Conservation (phyloP, 2,888 invertebrate genomes). For the Iphiclides podalirius region DNA sequence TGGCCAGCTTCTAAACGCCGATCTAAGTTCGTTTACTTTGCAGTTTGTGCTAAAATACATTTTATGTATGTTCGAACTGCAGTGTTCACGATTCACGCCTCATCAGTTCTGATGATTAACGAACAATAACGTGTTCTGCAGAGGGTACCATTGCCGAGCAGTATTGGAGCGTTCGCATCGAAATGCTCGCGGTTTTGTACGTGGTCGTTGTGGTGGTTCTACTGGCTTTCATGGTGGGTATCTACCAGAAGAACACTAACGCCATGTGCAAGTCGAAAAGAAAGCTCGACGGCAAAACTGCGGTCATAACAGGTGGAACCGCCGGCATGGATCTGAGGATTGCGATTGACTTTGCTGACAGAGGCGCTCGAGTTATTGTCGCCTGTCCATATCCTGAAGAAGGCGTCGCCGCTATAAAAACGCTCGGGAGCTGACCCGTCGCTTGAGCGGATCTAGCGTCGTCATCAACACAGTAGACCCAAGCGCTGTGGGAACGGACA, state of each 20-base stretch:
- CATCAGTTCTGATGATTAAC: not conserved
- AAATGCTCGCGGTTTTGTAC: constrained; percentile 26
- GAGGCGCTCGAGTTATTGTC: constrained; percentile 64
- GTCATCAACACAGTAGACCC: constrained; percentile 91
- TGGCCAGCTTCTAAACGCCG: too few relatives aligned
- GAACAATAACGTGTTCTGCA: not conserved
- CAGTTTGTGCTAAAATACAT: not conserved
- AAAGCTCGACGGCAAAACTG: constrained; percentile 56
- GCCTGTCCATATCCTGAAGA: constrained; percentile 65
- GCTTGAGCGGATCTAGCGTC: constrained; percentile 81
- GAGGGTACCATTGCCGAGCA: not conserved
- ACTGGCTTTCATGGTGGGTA: constrained; percentile 41
- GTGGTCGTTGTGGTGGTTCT: constrained; percentile 19
- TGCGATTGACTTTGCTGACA: constrained; percentile 58
- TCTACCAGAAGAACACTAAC: constrained; percentile 67
- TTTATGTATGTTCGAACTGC: not conserved
- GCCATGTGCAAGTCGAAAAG: constrained; percentile 55
- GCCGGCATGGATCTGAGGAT: constrained; percentile 66
- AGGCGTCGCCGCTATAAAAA: constrained; percentile 69
- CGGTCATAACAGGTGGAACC: constrained; percentile 65
- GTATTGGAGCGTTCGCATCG: not conserved
- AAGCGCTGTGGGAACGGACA: constrained; percentile 89
- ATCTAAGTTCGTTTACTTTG: not conserved
- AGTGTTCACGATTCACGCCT: not conserved
- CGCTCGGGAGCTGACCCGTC: constrained; percentile 85